A percentile compares a stretch with the other conserved stretches of the same genome.
These are phyloP conservation scores for Arctopsyche grandis DNA, from an alignment of 1,140 invertebrate genomes.

Conservation along the genomic window DNA sequence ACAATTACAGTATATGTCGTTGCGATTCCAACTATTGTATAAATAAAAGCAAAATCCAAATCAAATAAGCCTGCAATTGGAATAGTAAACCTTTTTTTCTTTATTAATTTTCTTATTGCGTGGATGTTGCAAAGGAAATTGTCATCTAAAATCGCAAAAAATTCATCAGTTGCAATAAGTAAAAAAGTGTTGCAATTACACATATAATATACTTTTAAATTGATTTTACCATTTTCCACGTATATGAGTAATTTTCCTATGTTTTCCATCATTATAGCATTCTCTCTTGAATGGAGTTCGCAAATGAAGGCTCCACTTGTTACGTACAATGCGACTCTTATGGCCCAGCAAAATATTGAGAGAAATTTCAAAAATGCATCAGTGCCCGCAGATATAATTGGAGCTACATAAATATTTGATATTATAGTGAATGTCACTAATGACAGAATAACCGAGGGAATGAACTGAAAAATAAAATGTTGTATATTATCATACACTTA, in stretches of 20 bases:
- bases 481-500: conserved; percentile 2
- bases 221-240: neutral
- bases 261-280: neutral
- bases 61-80: too few species aligned
- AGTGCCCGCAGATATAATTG: neutral
- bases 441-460: neutral
- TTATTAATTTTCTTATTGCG: too few species aligned
- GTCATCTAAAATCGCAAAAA: too few species aligned
- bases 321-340: neutral
- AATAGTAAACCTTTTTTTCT: too few species aligned
- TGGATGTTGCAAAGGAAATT: too few species aligned
- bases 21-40: too few species aligned
- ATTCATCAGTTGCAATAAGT: too few species aligned
- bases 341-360: neutral
- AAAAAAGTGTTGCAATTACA: too few species aligned
- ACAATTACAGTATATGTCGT: too few species aligned
- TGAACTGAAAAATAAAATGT: conserved; percentile 27
- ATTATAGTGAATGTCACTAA: conserved; percentile 26
- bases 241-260: conserved; percentile 14
- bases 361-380: neutral
- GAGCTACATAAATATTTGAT: neutral
- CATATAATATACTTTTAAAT: too few species aligned
- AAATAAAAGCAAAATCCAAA: too few species aligned
- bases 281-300: neutral
- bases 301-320: neutral